Percentiles rank a stretch among this genome's conserved stretches.
These are phyloP conservation scores for Xenopus tropicalis DNA, from an alignment of 2,113 vertebrate species.

Conservation along the genomic window UCB_Xtro_10.0 CM004448.2:42105501-42106000, in stretches of 20 bases:
- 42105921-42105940: constrained; percentile 69
- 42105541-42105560: too few species aligned
- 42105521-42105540: too few species aligned
- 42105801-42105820: constrained; percentile 59
- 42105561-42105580: too few species aligned
- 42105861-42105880: constrained; percentile 71
- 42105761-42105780: constrained; percentile 43
- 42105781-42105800: constrained; percentile 58
- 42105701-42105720: constrained; percentile 62
- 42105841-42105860: constrained; percentile 74
- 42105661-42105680: constrained; percentile 63
- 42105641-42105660: constrained; percentile 53
- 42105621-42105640: constrained; percentile 55
- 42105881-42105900: constrained; percentile 70
- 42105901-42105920: constrained; percentile 73
- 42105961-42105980: constrained; percentile 63
- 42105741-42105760: constrained; percentile 61
- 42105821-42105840: constrained; percentile 66
- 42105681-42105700: constrained; percentile 63
- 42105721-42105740: constrained; percentile 62
- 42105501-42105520: too few species aligned
- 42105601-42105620: constrained; percentile 24
- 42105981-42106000: constrained; percentile 63
- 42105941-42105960: constrained; percentile 77
- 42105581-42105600: too few species aligned